A percentile compares a stretch with the other conserved stretches of the same genome.
Conservation (phyloP, 2,113 vertebrate genomes). For the Anas platyrhynchos region DNA sequence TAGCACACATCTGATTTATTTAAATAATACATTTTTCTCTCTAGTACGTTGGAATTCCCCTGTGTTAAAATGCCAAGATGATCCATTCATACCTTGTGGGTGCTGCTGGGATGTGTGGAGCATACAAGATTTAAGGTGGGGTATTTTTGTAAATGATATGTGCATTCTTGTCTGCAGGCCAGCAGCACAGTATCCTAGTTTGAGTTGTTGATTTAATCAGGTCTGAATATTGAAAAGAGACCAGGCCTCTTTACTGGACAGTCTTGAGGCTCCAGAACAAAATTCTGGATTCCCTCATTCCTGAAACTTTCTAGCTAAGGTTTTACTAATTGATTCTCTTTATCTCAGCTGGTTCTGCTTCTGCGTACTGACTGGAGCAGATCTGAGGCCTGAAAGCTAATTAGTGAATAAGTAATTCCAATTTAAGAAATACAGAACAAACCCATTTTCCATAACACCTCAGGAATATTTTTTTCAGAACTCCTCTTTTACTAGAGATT, state of each 20-base stretch:
- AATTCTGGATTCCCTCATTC: background rate
- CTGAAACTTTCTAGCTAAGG: background rate
- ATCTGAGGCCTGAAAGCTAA: slow-evolving; percentile 11
- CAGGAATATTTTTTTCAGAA: background rate
- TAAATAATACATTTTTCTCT: background rate
- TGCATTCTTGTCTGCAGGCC: background rate
- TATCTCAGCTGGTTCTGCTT: slow-evolving; percentile 8
- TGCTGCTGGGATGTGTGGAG: background rate
- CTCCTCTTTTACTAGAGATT: background rate
- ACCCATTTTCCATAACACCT: background rate
- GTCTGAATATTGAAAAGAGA: background rate
- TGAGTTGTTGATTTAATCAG: background rate
- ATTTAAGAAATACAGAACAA: background rate
- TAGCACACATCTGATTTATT: background rate
- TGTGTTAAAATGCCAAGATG: background rate
- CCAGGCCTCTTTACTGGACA: background rate
- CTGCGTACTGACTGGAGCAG: background rate
- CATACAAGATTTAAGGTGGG: background rate
- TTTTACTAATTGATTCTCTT: background rate
- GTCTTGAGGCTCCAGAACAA: background rate
- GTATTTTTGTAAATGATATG: background rate
- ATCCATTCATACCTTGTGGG: background rate
- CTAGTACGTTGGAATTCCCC: background rate
- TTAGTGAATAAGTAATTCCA: background rate
- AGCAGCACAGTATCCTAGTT: background rate